phyloP scores from a whole-genome alignment of 2,113 vertebrate genomes.

The Gorsachius goisagi region DNA sequence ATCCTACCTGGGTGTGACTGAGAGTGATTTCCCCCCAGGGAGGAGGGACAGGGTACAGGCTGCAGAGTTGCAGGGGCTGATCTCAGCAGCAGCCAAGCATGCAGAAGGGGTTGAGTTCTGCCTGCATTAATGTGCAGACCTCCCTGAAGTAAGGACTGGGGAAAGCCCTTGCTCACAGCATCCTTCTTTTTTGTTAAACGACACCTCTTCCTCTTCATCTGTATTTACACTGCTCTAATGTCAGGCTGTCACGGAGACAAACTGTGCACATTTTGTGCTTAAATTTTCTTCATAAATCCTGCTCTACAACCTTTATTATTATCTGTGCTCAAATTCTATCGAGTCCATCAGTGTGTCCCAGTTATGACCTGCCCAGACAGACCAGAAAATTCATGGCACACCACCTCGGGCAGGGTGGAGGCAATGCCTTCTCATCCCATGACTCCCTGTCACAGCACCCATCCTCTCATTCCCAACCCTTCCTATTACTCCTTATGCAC shows the following conservation, averaged over 20 bases:
- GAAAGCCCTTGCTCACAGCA: not conserved
- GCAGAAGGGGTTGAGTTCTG: not conserved
- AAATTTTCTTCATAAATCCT: constrained; percentile 56
- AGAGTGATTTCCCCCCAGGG: not conserved
- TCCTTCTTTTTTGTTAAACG: constrained; percentile 14
- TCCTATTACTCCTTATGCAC: rapidly evolving
- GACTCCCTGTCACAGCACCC: not conserved
- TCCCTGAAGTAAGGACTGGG: not conserved
- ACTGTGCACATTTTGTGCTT: constrained; percentile 22
- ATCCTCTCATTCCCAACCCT: not conserved
- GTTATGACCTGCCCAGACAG: not conserved
- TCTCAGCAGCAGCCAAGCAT: not conserved
- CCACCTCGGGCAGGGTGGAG: not conserved
- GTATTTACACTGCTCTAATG: constrained; percentile 45
- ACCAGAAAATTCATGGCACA: not conserved
- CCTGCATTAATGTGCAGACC: not conserved
- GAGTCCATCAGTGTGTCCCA: not conserved
- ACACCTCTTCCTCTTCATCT: constrained; percentile 4
- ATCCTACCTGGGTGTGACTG: not conserved
- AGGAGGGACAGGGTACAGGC: not conserved
- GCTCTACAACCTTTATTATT: not conserved
- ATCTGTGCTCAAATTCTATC: not conserved
- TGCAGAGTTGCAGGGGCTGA: not conserved
- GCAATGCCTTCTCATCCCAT: not conserved
- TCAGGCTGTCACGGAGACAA: constrained; percentile 42